Base-by-base conservation (phyloP, 2,113 vertebrate genomes). In the Fulica atra region DNA sequence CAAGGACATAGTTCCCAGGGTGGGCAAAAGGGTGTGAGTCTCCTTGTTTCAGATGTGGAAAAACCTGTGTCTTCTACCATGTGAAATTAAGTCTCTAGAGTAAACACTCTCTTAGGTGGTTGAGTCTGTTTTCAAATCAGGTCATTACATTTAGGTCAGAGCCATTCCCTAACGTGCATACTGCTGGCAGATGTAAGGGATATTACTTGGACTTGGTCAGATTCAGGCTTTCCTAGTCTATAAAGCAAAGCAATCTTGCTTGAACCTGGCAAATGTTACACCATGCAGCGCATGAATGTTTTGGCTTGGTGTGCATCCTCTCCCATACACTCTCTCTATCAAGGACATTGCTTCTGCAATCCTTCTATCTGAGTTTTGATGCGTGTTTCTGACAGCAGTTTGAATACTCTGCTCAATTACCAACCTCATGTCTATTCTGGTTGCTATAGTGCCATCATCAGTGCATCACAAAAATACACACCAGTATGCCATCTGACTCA, bases 81-180 rank as follows among this genome's bases (percentile, higher is more conserved):
- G 18, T 26, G 70, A 60, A 88, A 90, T 87, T 33, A 57, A 61
- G 68, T 9, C 78, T 57, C 16, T 13, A 63, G 56, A 79, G 66
- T 17, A 36, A 86, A 71, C 48, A 20, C 16, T 64, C 44, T 60
- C 71, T 88, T 23, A 29, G n/a, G 70, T 54, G 65, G 50, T 36
- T 36, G 90, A 78, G 87, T 57, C 40, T 78, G 51, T 57, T 91
- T 84, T 74, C 87, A 82, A 86, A 93, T 70, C 87, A 70, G 93
- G 80, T 86, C 87, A 66, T 59, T 79, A 29, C 87, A 86, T 94
- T 86, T 65, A 88, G 90, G 91, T 86, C 80, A 88, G 64, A 81
- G 83, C n/a, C 90, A 53, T 78, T 91, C 90, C 87, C 80, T n/a
- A 70, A 61, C 0, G 6, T 44, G 60, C 60, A 28, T 6, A 5